A percentile compares a stretch with the other conserved stretches of the same genome.
These are phyloP conservation scores for Microctenopoma stevenorrisi DNA, from an alignment of 2,797 vertebrate genomes.

Conservation along the genomic window DNA sequence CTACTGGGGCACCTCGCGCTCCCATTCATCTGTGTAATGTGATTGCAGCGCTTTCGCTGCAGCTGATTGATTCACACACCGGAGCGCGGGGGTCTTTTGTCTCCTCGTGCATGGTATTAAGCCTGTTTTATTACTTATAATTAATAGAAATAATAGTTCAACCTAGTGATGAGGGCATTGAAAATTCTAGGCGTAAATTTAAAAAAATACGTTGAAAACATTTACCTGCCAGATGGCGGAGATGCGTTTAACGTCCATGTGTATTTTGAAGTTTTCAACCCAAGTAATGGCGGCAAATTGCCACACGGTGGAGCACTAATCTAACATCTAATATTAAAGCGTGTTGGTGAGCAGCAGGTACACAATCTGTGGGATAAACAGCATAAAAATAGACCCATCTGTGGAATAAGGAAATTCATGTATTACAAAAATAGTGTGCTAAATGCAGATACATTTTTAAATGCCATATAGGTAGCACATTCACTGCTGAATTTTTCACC, in stretches of 20 bases:
- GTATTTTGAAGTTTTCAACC: neutral
- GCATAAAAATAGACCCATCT: neutral
- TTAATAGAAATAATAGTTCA: neutral
- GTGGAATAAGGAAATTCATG: neutral
- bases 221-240: neutral
- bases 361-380: neutral
- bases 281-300: slow-evolving; percentile 18
- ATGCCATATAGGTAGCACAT: too few species aligned
- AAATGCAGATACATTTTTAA: neutral
- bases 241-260: neutral
- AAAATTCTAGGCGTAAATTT: neutral
- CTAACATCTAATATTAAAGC: slow-evolving; percentile 39
- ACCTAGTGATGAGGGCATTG: neutral
- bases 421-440: too few species aligned
- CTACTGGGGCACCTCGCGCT: slow-evolving; percentile 26
- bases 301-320: slow-evolving; percentile 65
- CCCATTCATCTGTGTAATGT: slow-evolving; percentile 60
- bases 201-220: neutral
- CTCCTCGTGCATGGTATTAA: slow-evolving; percentile 6
- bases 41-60: slow-evolving; percentile 55
- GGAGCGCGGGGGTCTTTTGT: slow-evolving; percentile 20
- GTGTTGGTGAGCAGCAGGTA: neutral
- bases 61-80: slow-evolving; percentile 62
- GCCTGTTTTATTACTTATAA: neutral
- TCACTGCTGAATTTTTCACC: too few species aligned